Percentiles rank a stretch among this genome's conserved stretches.
Evolutionary conservation across 2,113 vertebrate genomes (phyloP).

Genomic region (Mixornis gularis): DNA sequence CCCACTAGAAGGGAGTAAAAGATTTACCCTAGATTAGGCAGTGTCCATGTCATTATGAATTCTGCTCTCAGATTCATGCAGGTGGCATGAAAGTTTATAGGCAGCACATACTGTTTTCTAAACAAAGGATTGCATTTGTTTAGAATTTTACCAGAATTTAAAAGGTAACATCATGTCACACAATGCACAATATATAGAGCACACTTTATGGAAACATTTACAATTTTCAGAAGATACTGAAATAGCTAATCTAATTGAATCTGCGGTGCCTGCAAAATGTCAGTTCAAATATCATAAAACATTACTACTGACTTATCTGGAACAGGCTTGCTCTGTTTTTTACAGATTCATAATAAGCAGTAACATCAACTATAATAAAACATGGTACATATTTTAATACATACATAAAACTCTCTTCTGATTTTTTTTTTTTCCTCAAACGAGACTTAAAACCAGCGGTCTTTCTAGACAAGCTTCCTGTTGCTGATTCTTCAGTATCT

Average conservation of each 20-base stretch:
- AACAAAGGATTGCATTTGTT: not conserved
- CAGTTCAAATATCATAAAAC: slow-evolving; percentile 11
- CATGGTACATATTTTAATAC: not conserved
- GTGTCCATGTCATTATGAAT: slow-evolving; percentile 10
- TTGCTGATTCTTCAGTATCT: not conserved
- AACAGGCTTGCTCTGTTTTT: not conserved
- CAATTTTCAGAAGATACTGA: slow-evolving; percentile 2
- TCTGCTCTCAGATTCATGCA: slow-evolving; percentile 26
- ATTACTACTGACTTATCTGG: slow-evolving; percentile 14
- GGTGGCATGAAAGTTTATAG: slow-evolving; percentile 16
- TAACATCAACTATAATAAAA: not conserved
- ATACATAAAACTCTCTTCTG: not conserved
- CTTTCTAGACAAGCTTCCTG: not conserved
- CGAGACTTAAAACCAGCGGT: fast-evolving
- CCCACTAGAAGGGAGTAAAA: slow-evolving; percentile 7
- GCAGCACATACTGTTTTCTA: not conserved
- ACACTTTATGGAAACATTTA: not conserved
- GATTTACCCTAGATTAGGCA: slow-evolving; percentile 9
- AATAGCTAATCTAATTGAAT: slow-evolving; percentile 49
- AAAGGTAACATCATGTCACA: not conserved
- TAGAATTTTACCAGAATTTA: not conserved
- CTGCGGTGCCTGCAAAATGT: slow-evolving; percentile 33
- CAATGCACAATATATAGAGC: not conserved
- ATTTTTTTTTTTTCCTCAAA: not conserved
- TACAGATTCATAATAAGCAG: not conserved